A percentile compares a stretch with the other conserved stretches of the same genome.
phyloP scores from a whole-genome alignment of 2,113 vertebrate genomes.

The Zapus hudsonius region DNA sequence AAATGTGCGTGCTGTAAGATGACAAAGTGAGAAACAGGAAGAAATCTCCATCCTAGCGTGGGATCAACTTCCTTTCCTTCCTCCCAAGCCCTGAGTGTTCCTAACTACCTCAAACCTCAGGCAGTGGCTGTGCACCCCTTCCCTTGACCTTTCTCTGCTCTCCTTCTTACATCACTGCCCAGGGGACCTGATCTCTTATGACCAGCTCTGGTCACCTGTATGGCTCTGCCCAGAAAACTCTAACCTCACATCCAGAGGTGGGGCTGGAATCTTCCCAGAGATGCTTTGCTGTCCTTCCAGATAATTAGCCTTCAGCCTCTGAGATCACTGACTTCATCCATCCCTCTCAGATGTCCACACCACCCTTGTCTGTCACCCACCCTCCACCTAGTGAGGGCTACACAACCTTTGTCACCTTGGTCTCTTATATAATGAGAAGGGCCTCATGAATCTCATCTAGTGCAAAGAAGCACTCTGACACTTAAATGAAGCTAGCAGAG shows the following conservation, averaged over 20 bases:
- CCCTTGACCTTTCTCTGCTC: too few species aligned
- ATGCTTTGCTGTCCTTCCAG: neutral
- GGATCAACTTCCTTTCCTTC: neutral
- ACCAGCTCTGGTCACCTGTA: fast-evolving
- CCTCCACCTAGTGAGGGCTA: fast-evolving
- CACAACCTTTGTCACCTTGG: neutral
- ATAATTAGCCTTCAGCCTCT: neutral
- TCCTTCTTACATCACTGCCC: neutral
- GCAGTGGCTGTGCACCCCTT: fast-evolving
- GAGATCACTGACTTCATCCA: neutral
- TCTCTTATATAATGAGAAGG: neutral
- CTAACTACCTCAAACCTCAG: fast-evolving
- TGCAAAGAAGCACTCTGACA: neutral
- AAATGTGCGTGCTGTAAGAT: neutral
- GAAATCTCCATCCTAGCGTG: too few species aligned
- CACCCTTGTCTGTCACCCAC: neutral
- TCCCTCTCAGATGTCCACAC: too few species aligned
- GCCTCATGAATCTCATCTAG: neutral
- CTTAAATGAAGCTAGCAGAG: neutral
- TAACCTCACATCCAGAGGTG: neutral
- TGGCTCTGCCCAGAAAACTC: neutral
- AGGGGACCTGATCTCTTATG: fast-evolving
- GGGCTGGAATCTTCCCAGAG: neutral
- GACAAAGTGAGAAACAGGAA: neutral
- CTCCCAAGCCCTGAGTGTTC: neutral